Evolutionary conservation across 2,797 vertebrate genomes (phyloP).

Genomic region (Pipistrellus nathusii): DNA sequence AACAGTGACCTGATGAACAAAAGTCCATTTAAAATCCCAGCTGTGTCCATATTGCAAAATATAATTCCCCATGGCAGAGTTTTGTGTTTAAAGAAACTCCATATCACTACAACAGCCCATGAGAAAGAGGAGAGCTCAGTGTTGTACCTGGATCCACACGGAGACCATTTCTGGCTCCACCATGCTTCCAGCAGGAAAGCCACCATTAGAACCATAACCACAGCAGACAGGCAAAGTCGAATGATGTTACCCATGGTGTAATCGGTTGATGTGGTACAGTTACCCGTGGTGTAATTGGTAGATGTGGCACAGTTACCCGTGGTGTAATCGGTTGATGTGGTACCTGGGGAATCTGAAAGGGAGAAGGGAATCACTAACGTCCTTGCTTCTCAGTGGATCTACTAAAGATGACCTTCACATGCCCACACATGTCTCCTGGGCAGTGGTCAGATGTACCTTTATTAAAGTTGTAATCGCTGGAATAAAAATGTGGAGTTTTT

Average conservation of each 20-base stretch:
- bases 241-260: not conserved
- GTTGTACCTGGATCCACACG: not conserved
- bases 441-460: no score
- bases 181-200: slow-evolving; percentile 16
- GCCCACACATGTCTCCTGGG: not conserved
- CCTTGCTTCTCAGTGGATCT: not conserved
- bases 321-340: no score
- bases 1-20: not conserved
- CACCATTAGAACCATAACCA: not conserved
- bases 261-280: rapidly evolving
- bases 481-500: not conserved
- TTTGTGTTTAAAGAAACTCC: not conserved
- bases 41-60: not conserved
- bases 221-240: not conserved
- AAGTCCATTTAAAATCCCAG: not conserved
- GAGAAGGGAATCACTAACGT: not conserved
- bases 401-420: rapidly evolving
- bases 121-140: not conserved
- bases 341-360: not conserved
- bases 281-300: not conserved
- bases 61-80: not conserved
- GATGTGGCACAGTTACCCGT: rapidly evolving
- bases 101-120: not conserved
- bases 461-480: not conserved
- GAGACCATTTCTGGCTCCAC: not conserved